A percentile compares a stretch with the other conserved stretches of the same genome.
Evolutionary conservation across 2,888 invertebrate species (phyloP).

Genomic region (Aphidoletes aphidimyza): DNA sequence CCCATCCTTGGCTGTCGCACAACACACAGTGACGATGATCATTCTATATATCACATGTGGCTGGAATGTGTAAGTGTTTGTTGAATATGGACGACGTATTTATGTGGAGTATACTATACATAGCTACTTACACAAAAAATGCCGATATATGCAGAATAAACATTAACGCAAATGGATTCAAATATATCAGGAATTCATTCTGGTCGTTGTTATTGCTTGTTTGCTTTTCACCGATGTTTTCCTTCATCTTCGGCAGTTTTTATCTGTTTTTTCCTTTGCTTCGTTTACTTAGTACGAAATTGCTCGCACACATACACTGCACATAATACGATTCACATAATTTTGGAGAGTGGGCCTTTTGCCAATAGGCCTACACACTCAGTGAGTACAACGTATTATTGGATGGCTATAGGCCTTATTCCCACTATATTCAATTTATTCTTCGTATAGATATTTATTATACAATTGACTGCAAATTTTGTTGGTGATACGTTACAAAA

Average conservation of each 20-base stretch:
- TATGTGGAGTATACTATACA: too few relatives aligned
- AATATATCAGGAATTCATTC: not conserved
- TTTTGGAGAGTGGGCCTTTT: not conserved
- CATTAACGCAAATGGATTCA: not conserved
- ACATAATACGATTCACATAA: not conserved
- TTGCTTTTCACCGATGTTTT: not conserved
- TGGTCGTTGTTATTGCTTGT: not conserved
- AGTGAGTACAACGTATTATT: not conserved
- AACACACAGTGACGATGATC: not conserved
- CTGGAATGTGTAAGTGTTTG: not conserved
- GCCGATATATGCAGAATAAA: slow-evolving; percentile 10
- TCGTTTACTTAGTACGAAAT: not conserved
- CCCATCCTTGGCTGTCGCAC: not conserved
- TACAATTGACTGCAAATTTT: not conserved
- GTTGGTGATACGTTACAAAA: too few relatives aligned
- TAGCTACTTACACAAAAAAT: too few relatives aligned
- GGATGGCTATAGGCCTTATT: not conserved
- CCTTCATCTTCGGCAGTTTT: not conserved
- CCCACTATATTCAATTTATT: too few relatives aligned
- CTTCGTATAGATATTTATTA: too few relatives aligned
- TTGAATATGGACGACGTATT: not conserved
- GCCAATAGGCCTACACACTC: slow-evolving; percentile 17
- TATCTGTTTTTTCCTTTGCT: too few relatives aligned
- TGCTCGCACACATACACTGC: not conserved
- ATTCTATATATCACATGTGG: not conserved